Evolutionary conservation across 23 tunicate species (phyloP), one percentile per base, ranked within the genome.

Genomic region (Trididemnum nubilum): DNA sequence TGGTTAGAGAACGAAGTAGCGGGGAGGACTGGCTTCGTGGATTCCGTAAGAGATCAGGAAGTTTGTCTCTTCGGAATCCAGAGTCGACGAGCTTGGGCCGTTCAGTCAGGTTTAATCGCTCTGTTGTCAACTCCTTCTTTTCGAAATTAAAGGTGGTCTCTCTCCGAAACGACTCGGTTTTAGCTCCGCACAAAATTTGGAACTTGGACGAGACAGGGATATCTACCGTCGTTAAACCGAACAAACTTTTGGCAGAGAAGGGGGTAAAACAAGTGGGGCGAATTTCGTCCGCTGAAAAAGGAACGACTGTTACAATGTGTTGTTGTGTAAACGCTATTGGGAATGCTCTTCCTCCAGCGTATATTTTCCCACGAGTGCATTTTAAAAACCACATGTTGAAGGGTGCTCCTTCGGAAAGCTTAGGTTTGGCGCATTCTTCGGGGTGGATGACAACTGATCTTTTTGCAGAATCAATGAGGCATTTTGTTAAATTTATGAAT

Each of bases 201-300:
- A 81, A 81, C 35, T 51, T 81, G 63, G 85, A 81, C 64, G 85
- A 81, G 72, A 81, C 85, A 2, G 78, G 85, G 21, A 26, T 81
- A 36, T 73, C 79, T 38, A 81, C 85, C 18, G 85, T 81, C 7
- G 79, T 69, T 2, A 81, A 81, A 69, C 60, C 85, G 3, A 26
- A 24, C 2, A 69, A 70, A 81, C 28, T 81, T 21, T 30, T 67
- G 19, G 77, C 77, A 36, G 39, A 31, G 30, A 81, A 81, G n/a
- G 44, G 85, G 34, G 60, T 30, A 38, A 81, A 81, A 69, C 79
- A 81, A 30, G 38, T 81, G 9, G 79, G 79, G 25, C 77, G 85
- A 30, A 81, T 81, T 36, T 65, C 85, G 9, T 81, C 79, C 1
- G 85, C 61, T 31, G 85, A 81, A 81, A 34, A 69, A 39, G 79